phyloP scores from a whole-genome alignment of 2,888 invertebrate species.

The Lasioglossum figueresi region DNA sequence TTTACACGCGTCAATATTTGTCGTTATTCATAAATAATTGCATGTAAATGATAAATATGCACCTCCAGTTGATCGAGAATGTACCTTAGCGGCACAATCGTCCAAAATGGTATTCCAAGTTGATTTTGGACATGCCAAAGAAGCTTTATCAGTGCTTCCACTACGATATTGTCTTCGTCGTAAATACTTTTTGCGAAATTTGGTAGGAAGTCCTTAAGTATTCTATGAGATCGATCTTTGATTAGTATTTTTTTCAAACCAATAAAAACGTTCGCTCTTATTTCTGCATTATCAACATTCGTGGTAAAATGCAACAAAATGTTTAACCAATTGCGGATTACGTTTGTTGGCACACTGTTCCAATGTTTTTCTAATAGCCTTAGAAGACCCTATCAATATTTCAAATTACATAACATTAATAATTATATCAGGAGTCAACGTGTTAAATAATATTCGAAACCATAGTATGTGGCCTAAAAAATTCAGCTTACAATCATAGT shows the following conservation, averaged over 20 bases:
- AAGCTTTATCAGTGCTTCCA: slow-evolving; percentile 60
- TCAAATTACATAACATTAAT: slow-evolving; percentile 20
- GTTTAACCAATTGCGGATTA: slow-evolving; percentile 62
- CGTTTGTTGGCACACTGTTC: slow-evolving; percentile 50
- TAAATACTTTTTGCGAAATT: slow-evolving; percentile 60
- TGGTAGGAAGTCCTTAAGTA: slow-evolving; percentile 46
- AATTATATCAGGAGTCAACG: neutral
- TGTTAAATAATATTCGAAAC: neutral
- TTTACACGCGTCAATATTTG: neutral
- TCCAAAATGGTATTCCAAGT: slow-evolving; percentile 54
- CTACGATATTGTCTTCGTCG: slow-evolving; percentile 54
- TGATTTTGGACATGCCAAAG: slow-evolving; percentile 51
- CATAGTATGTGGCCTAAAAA: neutral
- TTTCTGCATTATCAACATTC: slow-evolving; percentile 46
- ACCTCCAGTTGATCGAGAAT: slow-evolving; percentile 66
- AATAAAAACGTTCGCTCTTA: slow-evolving; percentile 59
- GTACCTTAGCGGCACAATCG: slow-evolving; percentile 57
- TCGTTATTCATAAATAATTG: neutral
- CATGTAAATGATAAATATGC: neutral
- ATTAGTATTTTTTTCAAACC: slow-evolving; percentile 60
- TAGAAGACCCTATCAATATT: slow-evolving; percentile 55
- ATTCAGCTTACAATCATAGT: slow-evolving; percentile 63
- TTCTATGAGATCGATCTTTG: slow-evolving; percentile 43
- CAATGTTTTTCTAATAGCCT: slow-evolving; percentile 62
- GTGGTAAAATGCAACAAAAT: slow-evolving; percentile 52